phyloP scores from a whole-genome alignment of 2,888 invertebrate genomes.

The Conchocele bisecta region DNA sequence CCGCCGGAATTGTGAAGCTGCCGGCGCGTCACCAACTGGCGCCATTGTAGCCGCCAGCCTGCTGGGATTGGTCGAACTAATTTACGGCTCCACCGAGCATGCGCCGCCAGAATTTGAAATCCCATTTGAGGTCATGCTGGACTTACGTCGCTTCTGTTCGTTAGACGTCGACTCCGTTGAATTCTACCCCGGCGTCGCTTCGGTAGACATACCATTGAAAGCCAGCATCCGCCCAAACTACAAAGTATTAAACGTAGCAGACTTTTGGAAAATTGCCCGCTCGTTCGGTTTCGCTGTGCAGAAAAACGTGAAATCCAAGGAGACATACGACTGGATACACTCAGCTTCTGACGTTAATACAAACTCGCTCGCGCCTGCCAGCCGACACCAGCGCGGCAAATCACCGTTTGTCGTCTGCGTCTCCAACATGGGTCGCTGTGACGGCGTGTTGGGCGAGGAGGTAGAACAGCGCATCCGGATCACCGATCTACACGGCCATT shows the following conservation, averaged over 20 bases:
- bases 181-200: constrained; percentile 40
- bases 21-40: constrained; percentile 17
- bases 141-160: constrained; percentile 27
- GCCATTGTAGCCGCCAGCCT: constrained; percentile 35
- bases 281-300: constrained; percentile 21
- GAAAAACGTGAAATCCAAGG: constrained; percentile 22
- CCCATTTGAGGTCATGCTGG: constrained; percentile 53
- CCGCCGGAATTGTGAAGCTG: constrained; percentile 7
- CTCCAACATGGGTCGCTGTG: constrained; percentile 57
- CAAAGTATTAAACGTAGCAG: constrained; percentile 1
- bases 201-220: constrained; percentile 35
- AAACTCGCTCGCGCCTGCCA: neutral
- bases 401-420: constrained; percentile 59
- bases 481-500: constrained; percentile 48
- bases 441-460: constrained; percentile 47
- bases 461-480: constrained; percentile 40
- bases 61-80: constrained; percentile 40
- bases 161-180: constrained; percentile 7
- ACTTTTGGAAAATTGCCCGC: constrained; percentile 49
- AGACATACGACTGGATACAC: constrained; percentile 26
- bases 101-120: constrained; percentile 4
- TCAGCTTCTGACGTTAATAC: constrained; percentile 3
- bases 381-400: constrained; percentile 28
- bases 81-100: constrained; percentile 16
- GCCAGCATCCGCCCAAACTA: constrained; percentile 13